Conservation (phyloP, 2,888 invertebrate species). For the Drosophila ezoana region DNA sequence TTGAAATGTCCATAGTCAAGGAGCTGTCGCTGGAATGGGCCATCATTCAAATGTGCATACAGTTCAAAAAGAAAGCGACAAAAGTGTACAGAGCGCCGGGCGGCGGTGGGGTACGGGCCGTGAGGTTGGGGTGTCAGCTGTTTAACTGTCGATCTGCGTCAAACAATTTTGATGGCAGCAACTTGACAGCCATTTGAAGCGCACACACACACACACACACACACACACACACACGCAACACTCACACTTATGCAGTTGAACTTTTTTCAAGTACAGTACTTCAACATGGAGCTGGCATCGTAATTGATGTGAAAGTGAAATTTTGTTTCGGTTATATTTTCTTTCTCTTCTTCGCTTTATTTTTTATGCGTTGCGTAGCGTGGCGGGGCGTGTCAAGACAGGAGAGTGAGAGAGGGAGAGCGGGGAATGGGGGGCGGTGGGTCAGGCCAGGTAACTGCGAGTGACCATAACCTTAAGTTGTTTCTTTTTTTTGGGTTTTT, state of each 20-base stretch:
- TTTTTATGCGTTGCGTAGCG: conserved; percentile 22
- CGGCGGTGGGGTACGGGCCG: not conserved
- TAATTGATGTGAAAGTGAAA: conserved; percentile 79
- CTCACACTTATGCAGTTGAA: conserved; percentile 24
- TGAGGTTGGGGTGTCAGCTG: conserved; percentile 41
- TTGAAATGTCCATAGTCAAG: conserved; percentile 42
- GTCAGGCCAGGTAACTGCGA: conserved; percentile 43
- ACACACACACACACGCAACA: not conserved
- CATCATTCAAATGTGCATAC: conserved; percentile 30
- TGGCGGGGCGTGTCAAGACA: conserved; percentile 28
- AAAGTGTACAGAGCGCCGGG: not conserved
- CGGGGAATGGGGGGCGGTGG: conserved; percentile 5
- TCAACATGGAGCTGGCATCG: conserved; percentile 50
- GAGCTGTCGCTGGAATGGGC: conserved; percentile 28
- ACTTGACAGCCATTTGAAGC: conserved; percentile 43
- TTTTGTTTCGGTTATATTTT: conserved; percentile 56
- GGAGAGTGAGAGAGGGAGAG: not conserved
- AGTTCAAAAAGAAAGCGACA: conserved; percentile 42
- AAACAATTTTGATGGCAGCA: conserved; percentile 40
- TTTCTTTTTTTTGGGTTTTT: not conserved
- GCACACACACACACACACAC: conserved; percentile 6
- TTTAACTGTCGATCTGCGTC: conserved; percentile 48
- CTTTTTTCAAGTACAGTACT: conserved; percentile 72
- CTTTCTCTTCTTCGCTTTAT: conserved; percentile 22
- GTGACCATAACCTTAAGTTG: conserved; percentile 76